These are phyloP conservation scores for Nothobranchius furzeri DNA, from an alignment of 2,113 vertebrate species.

Conservation along the genomic window DNA sequence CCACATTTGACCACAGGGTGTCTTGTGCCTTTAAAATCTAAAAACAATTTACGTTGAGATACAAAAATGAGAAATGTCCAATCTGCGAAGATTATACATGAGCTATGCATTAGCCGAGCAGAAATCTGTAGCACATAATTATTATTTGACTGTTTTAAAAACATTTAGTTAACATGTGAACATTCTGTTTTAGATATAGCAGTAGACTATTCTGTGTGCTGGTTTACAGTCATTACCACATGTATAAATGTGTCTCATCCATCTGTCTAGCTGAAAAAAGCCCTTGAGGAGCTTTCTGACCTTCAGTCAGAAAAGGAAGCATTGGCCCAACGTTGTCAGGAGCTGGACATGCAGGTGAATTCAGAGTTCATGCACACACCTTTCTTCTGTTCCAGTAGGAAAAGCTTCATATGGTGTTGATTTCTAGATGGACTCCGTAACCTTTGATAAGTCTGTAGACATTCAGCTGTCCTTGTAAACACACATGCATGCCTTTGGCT, in stretches of 20 bases:
- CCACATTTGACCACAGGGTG: no score
- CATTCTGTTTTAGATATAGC: background rate
- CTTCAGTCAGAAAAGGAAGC: conserved; percentile 89
- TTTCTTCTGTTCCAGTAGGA: no score
- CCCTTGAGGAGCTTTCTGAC: conserved; percentile 86
- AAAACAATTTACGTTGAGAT: no score
- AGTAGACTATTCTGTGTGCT: background rate
- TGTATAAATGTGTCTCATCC: background rate
- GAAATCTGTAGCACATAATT: no score
- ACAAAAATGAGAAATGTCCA: no score
- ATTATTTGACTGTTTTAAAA: no score
- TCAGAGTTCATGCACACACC: background rate
- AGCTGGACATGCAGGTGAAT: conserved; percentile 92
- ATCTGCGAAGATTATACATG: no score
- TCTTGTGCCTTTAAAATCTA: no score
- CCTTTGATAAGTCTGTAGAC: background rate
- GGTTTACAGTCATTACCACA: no score
- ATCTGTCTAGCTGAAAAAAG: conserved; percentile 86
- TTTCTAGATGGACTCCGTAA: background rate
- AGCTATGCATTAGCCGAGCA: no score
- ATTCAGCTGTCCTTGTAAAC: background rate
- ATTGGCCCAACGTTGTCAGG: conserved; percentile 90
- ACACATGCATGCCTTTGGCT: conserved; percentile 20
- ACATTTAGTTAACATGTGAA: background rate
- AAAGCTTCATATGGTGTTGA: background rate